Conservation (phyloP, 2,888 invertebrate genomes). For the Plagodis dolabraria region DNA sequence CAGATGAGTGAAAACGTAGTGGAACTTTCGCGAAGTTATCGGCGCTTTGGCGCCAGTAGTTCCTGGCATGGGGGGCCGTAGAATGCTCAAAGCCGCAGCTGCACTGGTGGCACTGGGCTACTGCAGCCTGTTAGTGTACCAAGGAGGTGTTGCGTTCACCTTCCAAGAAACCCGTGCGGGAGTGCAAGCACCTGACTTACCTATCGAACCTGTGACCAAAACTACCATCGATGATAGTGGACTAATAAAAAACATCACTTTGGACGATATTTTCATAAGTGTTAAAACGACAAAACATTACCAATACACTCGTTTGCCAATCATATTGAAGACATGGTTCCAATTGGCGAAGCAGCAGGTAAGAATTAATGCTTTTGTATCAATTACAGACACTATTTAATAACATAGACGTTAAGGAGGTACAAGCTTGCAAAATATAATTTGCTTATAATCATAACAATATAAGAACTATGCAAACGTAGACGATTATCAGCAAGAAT, state of each 20-base stretch:
- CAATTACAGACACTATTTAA: constrained; percentile 14
- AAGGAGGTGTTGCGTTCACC: constrained; percentile 81
- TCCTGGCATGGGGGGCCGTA: constrained; percentile 78
- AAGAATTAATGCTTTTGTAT: constrained; percentile 47
- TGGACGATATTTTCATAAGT: constrained; percentile 96
- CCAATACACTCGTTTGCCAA: constrained; percentile 92
- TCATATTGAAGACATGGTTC: constrained; percentile 98
- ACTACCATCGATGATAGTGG: constrained; percentile 66
- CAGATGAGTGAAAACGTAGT: constrained; percentile 79
- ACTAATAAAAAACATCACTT: constrained; percentile 85
- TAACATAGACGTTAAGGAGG: constrained; percentile 13
- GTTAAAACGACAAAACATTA: constrained; percentile 97
- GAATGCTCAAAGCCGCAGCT: constrained; percentile 78
- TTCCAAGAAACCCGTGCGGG: constrained; percentile 76
- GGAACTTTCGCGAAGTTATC: constrained; percentile 60
- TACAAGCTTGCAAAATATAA: constrained; percentile 4
- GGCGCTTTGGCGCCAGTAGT: constrained; percentile 71
- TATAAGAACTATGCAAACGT: constrained; percentile 3
- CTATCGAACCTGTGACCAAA: constrained; percentile 82
- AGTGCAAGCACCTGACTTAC: constrained; percentile 73
- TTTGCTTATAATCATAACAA: constrained; percentile 9
- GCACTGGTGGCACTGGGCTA: constrained; percentile 83
- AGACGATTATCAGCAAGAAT: constrained; percentile 10
- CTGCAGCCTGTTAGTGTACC: constrained; percentile 86
- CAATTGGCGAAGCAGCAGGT: constrained; percentile 96